Percentiles rank a stretch among this genome's conserved stretches.
Conservation (phyloP, 2,888 invertebrate species). For the Drosophila mayaguana region DNA sequence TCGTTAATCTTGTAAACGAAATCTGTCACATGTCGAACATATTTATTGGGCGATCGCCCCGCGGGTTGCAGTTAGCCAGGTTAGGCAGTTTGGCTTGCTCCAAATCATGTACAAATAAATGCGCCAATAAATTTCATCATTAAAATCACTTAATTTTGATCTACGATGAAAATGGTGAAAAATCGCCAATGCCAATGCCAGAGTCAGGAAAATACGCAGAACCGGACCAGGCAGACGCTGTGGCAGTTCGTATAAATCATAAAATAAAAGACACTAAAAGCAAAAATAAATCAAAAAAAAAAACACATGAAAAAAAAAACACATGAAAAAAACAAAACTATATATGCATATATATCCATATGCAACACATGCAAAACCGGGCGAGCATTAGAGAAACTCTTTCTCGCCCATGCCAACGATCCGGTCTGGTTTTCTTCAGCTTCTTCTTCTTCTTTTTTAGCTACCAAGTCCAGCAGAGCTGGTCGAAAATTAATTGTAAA, state of each 20-base stretch:
- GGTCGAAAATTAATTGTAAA: constrained; percentile 70
- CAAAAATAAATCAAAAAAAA: constrained; percentile 71
- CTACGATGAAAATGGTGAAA: constrained; percentile 69
- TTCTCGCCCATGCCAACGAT: constrained; percentile 25
- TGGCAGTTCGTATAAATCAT: constrained; percentile 69
- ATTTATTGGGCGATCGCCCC: constrained; percentile 53
- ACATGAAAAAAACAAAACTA: constrained; percentile 7
- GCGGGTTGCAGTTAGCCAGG: constrained; percentile 20
- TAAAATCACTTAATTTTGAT: constrained; percentile 75
- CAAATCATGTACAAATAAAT: constrained; percentile 67
- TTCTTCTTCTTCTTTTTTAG: not conserved
- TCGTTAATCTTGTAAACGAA: constrained; percentile 46
- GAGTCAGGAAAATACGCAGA: constrained; percentile 19
- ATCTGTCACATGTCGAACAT: constrained; percentile 62
- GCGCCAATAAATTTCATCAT: constrained; percentile 72
- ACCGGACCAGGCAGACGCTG: constrained; percentile 14
- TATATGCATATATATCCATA: not conserved
- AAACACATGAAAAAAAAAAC: constrained; percentile 14
- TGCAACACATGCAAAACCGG: constrained; percentile 48
- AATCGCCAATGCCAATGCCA: constrained; percentile 61
- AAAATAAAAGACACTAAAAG: constrained; percentile 78
- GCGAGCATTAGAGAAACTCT: constrained; percentile 68
- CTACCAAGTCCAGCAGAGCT: constrained; percentile 33
- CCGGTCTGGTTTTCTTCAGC: constrained; percentile 29
- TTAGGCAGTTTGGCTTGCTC: constrained; percentile 34